Percentiles rank a stretch among this genome's conserved stretches.
phyloP scores from a whole-genome alignment of 2,113 vertebrate genomes.

The Nerophis ophidion region DNA sequence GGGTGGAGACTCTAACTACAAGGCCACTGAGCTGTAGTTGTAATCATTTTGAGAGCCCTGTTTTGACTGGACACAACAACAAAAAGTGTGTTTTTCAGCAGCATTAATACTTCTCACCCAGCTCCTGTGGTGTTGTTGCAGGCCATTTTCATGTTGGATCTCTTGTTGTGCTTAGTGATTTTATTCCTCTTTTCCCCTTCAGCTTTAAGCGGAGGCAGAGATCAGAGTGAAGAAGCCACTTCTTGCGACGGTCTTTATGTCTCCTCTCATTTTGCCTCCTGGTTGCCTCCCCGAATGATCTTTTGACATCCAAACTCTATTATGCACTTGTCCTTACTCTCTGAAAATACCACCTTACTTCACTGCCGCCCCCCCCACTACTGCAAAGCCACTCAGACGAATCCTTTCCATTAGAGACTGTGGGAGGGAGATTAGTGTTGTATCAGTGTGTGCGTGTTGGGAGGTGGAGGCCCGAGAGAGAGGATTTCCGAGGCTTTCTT shows the following conservation, averaged over 20 bases:
- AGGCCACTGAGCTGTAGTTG: too few species aligned
- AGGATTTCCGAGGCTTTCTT: constrained; percentile 57
- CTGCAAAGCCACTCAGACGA: constrained; percentile 57
- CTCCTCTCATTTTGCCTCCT: constrained; percentile 20
- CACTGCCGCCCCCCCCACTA: constrained; percentile 20
- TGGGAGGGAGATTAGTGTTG: constrained; percentile 65
- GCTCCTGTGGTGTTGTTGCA: background rate
- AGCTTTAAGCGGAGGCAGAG: constrained; percentile 25
- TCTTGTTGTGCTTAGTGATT: constrained; percentile 21
- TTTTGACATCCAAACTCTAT: constrained; percentile 39
- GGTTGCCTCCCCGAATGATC: constrained; percentile 31
- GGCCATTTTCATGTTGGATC: background rate
- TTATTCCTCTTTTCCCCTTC: constrained; percentile 13
- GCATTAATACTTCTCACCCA: background rate
- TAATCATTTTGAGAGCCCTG: too few species aligned
- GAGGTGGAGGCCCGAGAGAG: constrained; percentile 43
- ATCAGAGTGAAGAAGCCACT: constrained; percentile 34
- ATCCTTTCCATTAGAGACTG: constrained; percentile 67
- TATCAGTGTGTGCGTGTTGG: constrained; percentile 43
- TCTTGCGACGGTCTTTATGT: constrained; percentile 25
- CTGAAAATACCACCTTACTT: constrained; percentile 24
- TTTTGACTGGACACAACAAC: too few species aligned
- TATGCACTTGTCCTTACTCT: constrained; percentile 9
- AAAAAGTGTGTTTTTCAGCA: too few species aligned
- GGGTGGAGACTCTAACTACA: too few species aligned